Percentiles rank a stretch among this genome's conserved stretches.
phyloP scores from a whole-genome alignment of 2,113 vertebrate genomes.

The Cavia porcellus region DNA sequence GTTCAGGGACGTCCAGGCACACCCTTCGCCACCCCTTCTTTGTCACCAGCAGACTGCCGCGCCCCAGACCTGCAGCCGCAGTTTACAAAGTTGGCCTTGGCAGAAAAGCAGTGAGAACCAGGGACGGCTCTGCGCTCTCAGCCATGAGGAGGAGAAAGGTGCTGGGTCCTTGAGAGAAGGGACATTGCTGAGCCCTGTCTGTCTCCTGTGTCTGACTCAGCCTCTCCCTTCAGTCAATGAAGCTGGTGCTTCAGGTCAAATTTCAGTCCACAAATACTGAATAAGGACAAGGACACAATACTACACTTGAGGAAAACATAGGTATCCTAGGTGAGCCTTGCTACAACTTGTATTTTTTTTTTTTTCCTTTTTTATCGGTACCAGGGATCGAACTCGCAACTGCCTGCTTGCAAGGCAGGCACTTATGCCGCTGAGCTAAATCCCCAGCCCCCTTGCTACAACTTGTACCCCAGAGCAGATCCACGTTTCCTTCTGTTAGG shows the following conservation, averaged over 20 bases:
- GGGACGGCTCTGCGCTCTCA: background rate
- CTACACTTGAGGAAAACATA: background rate
- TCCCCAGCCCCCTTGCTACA: background rate
- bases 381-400: too few relatives aligned
- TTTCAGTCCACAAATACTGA: conserved; percentile 37
- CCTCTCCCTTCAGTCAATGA: background rate
- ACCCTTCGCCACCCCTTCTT: background rate
- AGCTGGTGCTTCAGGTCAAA: conserved; percentile 15
- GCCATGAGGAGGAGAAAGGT: background rate
- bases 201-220: background rate
- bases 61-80: background rate
- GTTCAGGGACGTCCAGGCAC: background rate
- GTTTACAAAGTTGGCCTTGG: background rate
- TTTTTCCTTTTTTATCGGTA: too few relatives aligned
- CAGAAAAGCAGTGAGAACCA: background rate
- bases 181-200: background rate
- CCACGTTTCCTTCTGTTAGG: conserved; percentile 14
- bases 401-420: too few relatives aligned
- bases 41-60: background rate
- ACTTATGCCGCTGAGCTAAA: too few relatives aligned
- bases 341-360: background rate
- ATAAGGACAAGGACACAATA: conserved; percentile 40
- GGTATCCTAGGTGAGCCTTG: background rate
- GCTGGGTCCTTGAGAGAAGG: background rate
- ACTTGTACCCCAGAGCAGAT: background rate